These are phyloP conservation scores for Caenorhabditis latens DNA, from an alignment of 1,140 invertebrate genomes.

Conservation along the genomic window DNA sequence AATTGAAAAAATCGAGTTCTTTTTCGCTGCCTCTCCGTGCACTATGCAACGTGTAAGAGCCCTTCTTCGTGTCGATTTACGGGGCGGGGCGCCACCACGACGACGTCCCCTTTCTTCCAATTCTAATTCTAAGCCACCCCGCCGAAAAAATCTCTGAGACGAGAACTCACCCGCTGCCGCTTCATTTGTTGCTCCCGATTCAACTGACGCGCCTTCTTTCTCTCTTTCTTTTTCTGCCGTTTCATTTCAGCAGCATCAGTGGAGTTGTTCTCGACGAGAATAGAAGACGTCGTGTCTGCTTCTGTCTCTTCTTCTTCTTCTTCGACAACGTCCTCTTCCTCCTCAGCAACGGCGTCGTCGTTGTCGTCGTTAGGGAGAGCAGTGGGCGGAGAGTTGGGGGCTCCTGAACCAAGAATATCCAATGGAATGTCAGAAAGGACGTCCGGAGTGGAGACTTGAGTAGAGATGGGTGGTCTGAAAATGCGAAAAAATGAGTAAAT, in stretches of 20 bases:
- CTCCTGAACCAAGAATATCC: not conserved
- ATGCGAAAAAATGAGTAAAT: no score
- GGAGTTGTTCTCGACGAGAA: not conserved
- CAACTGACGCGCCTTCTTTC: not conserved
- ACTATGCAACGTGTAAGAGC: no score
- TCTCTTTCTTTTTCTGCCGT: not conserved
- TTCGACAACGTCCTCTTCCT: no score
- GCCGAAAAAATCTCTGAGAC: no score
- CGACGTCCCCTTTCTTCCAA: no score
- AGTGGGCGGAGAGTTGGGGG: not conserved
- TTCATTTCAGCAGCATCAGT: not conserved
- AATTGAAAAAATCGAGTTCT: no score
- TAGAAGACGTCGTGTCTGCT: not conserved
- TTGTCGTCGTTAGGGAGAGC: not conserved
- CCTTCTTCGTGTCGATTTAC: no score
- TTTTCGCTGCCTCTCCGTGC: no score
- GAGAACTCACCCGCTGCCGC: not conserved
- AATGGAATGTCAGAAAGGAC: not conserved
- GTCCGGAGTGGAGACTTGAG: not conserved
- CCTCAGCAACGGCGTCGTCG: not conserved
- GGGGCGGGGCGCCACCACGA: no score
- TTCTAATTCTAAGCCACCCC: no score
- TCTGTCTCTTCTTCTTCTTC: not conserved
- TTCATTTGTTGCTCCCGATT: not conserved
- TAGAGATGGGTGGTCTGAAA: no score